These are phyloP conservation scores for Ciona savignyi DNA, from an alignment of 23 tunicate genomes.

Conservation along the genomic window DNA sequence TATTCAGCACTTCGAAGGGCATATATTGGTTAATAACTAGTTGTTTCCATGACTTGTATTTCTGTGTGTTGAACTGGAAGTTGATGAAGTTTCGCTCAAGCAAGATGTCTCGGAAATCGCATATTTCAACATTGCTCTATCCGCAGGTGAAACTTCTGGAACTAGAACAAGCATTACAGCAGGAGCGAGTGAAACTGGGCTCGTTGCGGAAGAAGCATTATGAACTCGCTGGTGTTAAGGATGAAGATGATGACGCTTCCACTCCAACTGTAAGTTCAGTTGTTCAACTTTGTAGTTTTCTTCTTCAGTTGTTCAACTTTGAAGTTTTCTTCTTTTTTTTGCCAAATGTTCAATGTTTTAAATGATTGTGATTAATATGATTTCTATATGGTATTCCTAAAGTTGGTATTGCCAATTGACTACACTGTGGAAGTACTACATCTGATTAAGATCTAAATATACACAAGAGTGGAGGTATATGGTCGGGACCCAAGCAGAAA, in stretches of 20 bases:
- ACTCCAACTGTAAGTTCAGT: background rate
- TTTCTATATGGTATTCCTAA: too few relatives aligned
- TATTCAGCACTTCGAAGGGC: too few relatives aligned
- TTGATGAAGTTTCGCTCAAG: background rate
- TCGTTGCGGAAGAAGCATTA: slow-evolving; percentile 79
- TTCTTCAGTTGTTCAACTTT: background rate
- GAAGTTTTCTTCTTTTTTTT: too few relatives aligned
- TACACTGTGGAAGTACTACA: too few relatives aligned
- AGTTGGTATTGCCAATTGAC: too few relatives aligned
- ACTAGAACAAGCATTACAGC: slow-evolving; percentile 68
- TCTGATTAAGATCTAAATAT: too few relatives aligned
- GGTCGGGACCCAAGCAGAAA: too few relatives aligned
- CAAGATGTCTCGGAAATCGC: background rate
- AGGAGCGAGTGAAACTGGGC: slow-evolving; percentile 60
- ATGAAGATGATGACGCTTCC: slow-evolving; percentile 35
- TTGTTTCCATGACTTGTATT: background rate
- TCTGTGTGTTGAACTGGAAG: background rate
- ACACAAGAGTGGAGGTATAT: too few relatives aligned
- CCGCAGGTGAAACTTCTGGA: slow-evolving; percentile 76
- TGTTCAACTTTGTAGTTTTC: background rate
- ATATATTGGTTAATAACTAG: too few relatives aligned
- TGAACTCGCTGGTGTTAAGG: slow-evolving; percentile 65
- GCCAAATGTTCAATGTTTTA: too few relatives aligned
- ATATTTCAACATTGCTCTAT: background rate
- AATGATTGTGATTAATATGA: too few relatives aligned